Evolutionary conservation across 2,797 vertebrate genomes (phyloP), one percentile per base, ranked within the genome.

Genomic region (Knipowitschia caucasica): DNA sequence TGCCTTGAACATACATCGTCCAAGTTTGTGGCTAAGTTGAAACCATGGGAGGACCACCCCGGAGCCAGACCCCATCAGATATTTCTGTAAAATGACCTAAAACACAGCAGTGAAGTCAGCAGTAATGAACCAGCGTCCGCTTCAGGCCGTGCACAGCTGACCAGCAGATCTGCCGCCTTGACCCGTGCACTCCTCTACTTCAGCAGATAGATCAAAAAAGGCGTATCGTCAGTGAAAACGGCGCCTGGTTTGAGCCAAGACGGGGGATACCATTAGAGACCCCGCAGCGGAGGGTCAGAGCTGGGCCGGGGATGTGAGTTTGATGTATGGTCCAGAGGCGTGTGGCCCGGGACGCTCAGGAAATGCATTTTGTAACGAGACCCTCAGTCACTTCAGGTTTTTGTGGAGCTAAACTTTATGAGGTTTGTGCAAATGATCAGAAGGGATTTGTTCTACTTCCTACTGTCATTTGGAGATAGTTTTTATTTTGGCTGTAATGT

Each of bases 141-240:
- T 59, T 18, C 23, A 33, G 73, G 75, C 76, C 76, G 29, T 80
- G 77, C 81, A 61, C 53, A 3, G 56, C 68, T 73, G 69, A 78
- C 81, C 78, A 73, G 75, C 75, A 68, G 65, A 59, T 84, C 70
- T 65, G 64, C 90, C 80, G 23, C 90, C 89, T 85, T 91, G 90
- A 91, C 89, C 90, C 74, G 35, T 64, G 46, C 29, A 35, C 73
- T 73, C 50, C 70, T 85, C 68, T 69, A 86, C 71, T 83, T 88
- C 84, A 88, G 89, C 88, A 89, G 71, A 86, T 85, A 74, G 71
- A 82, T 82, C 78, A 84, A 85, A 88, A 47, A 85, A 82, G 78
- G 64, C 67, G 67, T 64, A 55, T 77, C 71, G 77, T 77, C 60
- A 75, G 71, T 76, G 72, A 86, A 87, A 85, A 63, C 31, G 34